phyloP scores from a whole-genome alignment of 2,797 vertebrate genomes.

The Amniataba percoides region DNA sequence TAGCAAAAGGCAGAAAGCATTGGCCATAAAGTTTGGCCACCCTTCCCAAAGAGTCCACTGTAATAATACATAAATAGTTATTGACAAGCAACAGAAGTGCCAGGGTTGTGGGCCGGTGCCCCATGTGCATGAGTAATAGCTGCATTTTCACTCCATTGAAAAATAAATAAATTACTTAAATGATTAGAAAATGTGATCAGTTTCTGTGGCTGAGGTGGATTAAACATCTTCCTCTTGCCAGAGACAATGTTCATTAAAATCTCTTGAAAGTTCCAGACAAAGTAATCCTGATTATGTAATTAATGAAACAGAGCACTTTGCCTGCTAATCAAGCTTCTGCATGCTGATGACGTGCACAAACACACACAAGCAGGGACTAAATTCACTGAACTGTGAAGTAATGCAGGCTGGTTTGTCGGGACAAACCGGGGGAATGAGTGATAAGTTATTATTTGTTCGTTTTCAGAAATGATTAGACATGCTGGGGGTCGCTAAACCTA shows the following conservation, averaged over 20 bases:
- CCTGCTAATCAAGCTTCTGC: slow-evolving; percentile 26
- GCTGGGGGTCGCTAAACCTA: slow-evolving; percentile 18
- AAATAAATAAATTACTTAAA: slow-evolving; percentile 37
- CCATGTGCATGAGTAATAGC: slow-evolving; percentile 31
- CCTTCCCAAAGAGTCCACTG: background rate
- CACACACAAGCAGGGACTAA: background rate
- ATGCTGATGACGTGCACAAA: background rate
- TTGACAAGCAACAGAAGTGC: slow-evolving; percentile 44
- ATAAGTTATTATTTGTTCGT: slow-evolving; percentile 24
- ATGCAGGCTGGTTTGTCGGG: background rate
- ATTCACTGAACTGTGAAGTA: background rate
- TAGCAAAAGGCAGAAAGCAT: slow-evolving; percentile 8
- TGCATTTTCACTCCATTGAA: slow-evolving; percentile 37
- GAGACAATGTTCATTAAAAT: slow-evolving; percentile 20
- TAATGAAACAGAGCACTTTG: slow-evolving; percentile 21
- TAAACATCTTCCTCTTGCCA: slow-evolving; percentile 7
- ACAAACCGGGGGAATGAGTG: background rate
- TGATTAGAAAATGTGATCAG: slow-evolving; percentile 19
- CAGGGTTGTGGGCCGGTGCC: slow-evolving; percentile 3
- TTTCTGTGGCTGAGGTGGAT: slow-evolving; percentile 4
- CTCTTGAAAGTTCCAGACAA: slow-evolving; percentile 27
- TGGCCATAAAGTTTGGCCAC: background rate
- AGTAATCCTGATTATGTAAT: slow-evolving; percentile 23
- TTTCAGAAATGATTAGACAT: slow-evolving; percentile 12
- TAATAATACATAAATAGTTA: slow-evolving; percentile 55